These are phyloP conservation scores for Cerastis leucographa DNA, from an alignment of 2,888 invertebrate genomes.

Conservation along the genomic window DNA sequence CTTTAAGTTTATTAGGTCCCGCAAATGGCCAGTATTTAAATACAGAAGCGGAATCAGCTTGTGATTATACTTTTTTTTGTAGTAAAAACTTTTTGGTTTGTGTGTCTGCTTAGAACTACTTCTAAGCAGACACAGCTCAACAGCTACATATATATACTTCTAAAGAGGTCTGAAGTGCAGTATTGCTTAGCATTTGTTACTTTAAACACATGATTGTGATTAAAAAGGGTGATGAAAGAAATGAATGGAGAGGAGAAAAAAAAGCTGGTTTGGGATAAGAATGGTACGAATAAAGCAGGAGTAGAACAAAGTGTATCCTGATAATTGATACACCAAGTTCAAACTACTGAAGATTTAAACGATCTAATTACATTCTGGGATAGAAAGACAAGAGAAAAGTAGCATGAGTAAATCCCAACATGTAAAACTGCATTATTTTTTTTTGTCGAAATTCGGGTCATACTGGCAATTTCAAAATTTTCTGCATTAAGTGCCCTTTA, in stretches of 20 bases:
- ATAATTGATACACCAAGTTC: not conserved
- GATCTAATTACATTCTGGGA: no score
- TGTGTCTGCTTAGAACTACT: not conserved
- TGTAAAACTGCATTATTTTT: no score
- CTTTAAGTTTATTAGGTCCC: conserved; percentile 61
- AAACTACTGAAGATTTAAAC: not conserved
- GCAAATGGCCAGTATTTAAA: conserved; percentile 37
- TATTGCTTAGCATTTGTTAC: not conserved
- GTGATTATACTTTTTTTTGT: not conserved
- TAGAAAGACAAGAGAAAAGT: no score
- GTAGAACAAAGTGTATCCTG: not conserved
- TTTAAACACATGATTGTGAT: no score
- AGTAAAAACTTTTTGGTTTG: not conserved
- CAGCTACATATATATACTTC: not conserved
- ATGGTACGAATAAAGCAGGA: not conserved
- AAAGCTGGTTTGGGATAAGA: not conserved
- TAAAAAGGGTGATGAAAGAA: not conserved
- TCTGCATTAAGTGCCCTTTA: not conserved
- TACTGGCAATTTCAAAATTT: not conserved
- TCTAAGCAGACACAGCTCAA: no score
- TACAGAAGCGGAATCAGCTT: conserved; percentile 17
- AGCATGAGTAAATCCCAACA: no score
- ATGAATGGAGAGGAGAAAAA: not conserved
- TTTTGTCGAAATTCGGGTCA: not conserved
- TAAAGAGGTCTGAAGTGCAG: not conserved